phyloP scores from a whole-genome alignment of 2,797 vertebrate species.

The Antennarius maculatus region DNA sequence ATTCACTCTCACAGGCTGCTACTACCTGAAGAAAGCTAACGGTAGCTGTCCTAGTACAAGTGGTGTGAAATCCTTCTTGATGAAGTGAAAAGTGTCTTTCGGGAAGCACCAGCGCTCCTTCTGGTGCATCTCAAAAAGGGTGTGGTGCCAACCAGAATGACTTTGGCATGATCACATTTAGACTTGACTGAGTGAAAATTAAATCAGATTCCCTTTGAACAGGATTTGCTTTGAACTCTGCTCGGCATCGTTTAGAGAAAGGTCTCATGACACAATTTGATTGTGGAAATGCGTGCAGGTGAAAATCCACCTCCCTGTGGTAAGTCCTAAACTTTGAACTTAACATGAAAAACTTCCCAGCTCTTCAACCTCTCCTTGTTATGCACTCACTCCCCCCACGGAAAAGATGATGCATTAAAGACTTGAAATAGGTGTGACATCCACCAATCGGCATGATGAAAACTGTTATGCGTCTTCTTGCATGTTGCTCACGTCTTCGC shows the following conservation, averaged over 20 bases:
- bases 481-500: constrained; percentile 34
- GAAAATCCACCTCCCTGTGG: constrained; percentile 63
- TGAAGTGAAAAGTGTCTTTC: constrained; percentile 74
- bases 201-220: constrained; percentile 77
- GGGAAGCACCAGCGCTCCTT: constrained; percentile 54
- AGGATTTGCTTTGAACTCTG: constrained; percentile 72
- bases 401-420: constrained; percentile 68
- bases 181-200: constrained; percentile 66
- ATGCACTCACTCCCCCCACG: constrained; percentile 49
- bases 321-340: constrained; percentile 72
- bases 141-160: constrained; percentile 65
- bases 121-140: constrained; percentile 63
- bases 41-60: constrained; percentile 53
- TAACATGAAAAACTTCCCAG: constrained; percentile 66
- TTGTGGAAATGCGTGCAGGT: constrained; percentile 67
- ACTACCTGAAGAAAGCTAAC: constrained; percentile 54
- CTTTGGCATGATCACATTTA: constrained; percentile 73
- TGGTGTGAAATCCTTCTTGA: constrained; percentile 75
- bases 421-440: constrained; percentile 59
- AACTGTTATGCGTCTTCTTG: constrained; percentile 43
- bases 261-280: constrained; percentile 74
- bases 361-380: constrained; percentile 61
- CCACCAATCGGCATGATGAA: constrained; percentile 63
- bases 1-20: constrained; percentile 38
- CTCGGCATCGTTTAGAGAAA: constrained; percentile 67